phyloP scores from a whole-genome alignment of 2,797 vertebrate species.

The Aselliscus stoliczkanus region DNA sequence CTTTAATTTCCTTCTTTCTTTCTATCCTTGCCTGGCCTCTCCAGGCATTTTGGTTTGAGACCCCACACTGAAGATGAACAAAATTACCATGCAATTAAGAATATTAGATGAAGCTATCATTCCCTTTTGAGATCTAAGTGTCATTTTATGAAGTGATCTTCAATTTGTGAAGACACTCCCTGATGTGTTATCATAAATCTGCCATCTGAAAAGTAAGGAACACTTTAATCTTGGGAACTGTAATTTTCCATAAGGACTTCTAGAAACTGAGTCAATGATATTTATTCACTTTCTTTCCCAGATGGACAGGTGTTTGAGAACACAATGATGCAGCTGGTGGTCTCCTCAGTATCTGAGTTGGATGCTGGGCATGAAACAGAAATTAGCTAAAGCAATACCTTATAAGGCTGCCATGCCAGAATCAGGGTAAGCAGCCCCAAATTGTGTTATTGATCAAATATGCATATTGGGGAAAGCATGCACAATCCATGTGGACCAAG shows the following conservation, averaged over 20 bases:
- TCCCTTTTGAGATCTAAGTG: not conserved
- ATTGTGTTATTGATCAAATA: not conserved
- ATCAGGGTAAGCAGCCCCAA: not conserved
- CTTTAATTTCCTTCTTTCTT: not conserved
- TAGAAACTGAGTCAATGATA: not conserved
- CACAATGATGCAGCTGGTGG: not conserved
- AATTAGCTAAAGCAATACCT: not conserved
- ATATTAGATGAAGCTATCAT: not conserved
- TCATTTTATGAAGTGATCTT: not conserved
- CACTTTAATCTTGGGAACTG: not conserved
- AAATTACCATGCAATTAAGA: not conserved
- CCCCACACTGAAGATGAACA: not conserved
- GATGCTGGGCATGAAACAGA: not conserved
- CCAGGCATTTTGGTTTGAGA: not conserved
- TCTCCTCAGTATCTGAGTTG: not conserved
- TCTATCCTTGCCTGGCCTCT: not conserved
- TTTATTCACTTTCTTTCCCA: not conserved
- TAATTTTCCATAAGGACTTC: not conserved
- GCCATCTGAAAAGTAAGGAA: not conserved
- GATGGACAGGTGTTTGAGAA: not conserved
- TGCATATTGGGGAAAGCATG: not conserved
- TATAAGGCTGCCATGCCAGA: not conserved
- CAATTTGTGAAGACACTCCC: not conserved
- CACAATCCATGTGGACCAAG: not conserved
- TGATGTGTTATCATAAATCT: not conserved